Conservation (phyloP, 2,797 vertebrate genomes). For the Paramormyrops hopkinsi region DNA sequence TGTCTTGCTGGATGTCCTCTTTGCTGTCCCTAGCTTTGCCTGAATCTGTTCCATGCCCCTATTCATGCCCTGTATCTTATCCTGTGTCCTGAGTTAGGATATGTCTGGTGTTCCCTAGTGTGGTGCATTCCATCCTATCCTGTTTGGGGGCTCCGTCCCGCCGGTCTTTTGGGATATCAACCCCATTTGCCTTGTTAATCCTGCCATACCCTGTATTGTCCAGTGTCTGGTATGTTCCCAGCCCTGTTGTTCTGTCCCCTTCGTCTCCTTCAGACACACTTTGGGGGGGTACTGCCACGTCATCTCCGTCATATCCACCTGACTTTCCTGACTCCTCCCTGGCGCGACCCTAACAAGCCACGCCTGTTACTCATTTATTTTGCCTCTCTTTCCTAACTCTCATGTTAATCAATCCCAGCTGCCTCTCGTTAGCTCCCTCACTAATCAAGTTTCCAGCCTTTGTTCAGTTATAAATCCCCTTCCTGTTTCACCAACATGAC, state of each 20-base stretch:
- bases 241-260: background rate
- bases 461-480: background rate
- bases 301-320: background rate
- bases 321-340: background rate
- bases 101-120: background rate
- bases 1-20: background rate
- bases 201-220: background rate
- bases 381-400: background rate
- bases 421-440: background rate
- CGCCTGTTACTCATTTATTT: background rate
- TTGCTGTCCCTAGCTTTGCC: background rate
- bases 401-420: background rate
- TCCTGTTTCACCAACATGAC: background rate
- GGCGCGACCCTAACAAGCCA: background rate
- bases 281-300: background rate
- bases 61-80: background rate
- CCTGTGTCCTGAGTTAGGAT: background rate
- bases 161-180: background rate
- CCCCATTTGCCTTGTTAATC: background rate
- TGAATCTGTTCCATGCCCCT: background rate
- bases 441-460: background rate
- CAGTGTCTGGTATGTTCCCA: background rate
- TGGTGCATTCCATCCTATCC: background rate
- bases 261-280: background rate
- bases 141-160: background rate